Conservation (phyloP, 2,797 vertebrate species). For the Pristis pectinata region DNA sequence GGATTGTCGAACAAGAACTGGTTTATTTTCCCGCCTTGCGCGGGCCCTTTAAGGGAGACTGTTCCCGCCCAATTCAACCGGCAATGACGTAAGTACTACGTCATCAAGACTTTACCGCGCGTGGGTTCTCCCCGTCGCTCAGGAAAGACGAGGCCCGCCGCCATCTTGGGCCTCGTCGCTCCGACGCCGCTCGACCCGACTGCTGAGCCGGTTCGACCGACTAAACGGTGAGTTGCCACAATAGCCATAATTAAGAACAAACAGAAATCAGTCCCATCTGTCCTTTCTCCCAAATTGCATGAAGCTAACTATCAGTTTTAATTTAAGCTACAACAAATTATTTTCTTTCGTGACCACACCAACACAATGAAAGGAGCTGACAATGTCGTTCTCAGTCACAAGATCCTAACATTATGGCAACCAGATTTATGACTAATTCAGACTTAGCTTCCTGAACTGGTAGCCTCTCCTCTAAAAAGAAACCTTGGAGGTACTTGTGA, state of each 20-base stretch:
- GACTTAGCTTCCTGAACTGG: background rate
- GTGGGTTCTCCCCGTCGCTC: no score
- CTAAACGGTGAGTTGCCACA: no score
- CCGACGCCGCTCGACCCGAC: no score
- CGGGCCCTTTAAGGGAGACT: no score
- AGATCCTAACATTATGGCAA: background rate
- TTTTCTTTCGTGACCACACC: background rate
- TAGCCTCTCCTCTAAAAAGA: background rate
- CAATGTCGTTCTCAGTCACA: background rate
- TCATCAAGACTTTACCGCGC: no score
- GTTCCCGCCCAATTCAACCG: no score
- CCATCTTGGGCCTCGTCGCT: no score
- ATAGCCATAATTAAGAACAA: background rate
- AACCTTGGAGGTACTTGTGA: background rate
- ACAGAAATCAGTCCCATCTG: background rate
- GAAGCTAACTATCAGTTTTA: background rate
- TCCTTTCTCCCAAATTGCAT: background rate
- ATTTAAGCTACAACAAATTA: background rate
- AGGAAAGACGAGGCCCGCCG: no score
- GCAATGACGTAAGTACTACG: no score
- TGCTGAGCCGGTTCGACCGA: no score
- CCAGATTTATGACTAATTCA: background rate
- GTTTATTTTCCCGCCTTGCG: no score
- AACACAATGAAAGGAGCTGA: background rate
- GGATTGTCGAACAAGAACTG: no score